phyloP scores from a whole-genome alignment of 2,113 vertebrate species.

The Pristiophorus japonicus region DNA sequence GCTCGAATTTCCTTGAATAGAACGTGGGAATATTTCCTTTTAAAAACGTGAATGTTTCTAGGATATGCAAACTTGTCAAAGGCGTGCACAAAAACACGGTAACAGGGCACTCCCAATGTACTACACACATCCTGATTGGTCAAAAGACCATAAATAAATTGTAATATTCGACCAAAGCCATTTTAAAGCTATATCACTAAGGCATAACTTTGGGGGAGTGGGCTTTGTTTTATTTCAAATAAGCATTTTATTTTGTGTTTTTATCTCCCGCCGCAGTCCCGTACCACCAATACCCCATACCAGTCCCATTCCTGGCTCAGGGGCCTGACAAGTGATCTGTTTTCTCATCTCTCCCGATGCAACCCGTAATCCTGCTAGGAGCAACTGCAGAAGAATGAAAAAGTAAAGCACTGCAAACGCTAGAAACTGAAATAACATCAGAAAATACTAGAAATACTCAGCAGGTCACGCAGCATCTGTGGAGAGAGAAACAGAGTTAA shows the following conservation, averaged over 20 bases:
- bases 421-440: not conserved
- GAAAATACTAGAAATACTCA: too few relatives aligned
- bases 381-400: not conserved
- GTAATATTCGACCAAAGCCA: not conserved
- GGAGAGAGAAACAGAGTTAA: too few relatives aligned
- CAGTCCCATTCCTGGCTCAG: not conserved
- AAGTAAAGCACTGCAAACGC: not conserved
- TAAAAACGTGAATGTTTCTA: not conserved
- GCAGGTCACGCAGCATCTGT: too few relatives aligned
- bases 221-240: not conserved
- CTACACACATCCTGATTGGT: not conserved
- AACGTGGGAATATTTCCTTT: constrained; percentile 1
- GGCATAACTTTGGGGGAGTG: not conserved
- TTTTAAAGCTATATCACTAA: not conserved
- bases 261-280: not conserved
- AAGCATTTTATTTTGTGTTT: not conserved
- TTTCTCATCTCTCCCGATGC: not conserved
- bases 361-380: not conserved
- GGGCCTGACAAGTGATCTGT: not conserved
- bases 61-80: not conserved
- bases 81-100: not conserved
- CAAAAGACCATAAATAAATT: too few relatives aligned
- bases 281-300: not conserved
- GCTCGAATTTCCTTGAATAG: constrained; percentile 17
- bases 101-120: not conserved